A percentile compares a stretch with the other conserved stretches of the same genome.
Conservation (phyloP, 2,888 invertebrate genomes). For the Bugula neritina region DNA sequence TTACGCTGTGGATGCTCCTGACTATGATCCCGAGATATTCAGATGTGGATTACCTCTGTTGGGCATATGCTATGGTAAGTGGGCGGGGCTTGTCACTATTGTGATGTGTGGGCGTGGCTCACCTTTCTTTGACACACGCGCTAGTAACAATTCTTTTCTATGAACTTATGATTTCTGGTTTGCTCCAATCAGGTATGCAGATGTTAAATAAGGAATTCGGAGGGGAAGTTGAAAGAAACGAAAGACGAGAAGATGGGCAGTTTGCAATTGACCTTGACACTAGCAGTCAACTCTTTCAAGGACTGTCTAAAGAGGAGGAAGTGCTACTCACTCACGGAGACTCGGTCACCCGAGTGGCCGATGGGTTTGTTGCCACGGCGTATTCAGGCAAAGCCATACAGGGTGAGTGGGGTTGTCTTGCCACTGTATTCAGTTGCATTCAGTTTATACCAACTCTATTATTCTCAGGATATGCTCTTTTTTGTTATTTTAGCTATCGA, state of each 20-base stretch:
- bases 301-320: conserved; percentile 76
- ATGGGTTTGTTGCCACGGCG: conserved; percentile 78
- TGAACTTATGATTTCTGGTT: too few species aligned
- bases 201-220: conserved; percentile 97
- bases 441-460: too few species aligned
- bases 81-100: too few species aligned
- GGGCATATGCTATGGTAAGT: conserved; percentile 99
- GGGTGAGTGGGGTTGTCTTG: too few species aligned
- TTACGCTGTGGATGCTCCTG: conserved; percentile 85
- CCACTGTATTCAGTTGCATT: too few species aligned
- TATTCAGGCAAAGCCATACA: conserved; percentile 54
- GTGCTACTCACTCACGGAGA: conserved; percentile 96
- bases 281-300: conserved; percentile 83
- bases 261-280: conserved; percentile 80
- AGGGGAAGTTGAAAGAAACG: conserved; percentile 80
- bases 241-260: conserved; percentile 88
- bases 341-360: conserved; percentile 84
- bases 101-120: too few species aligned
- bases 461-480: too few species aligned
- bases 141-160: too few species aligned
- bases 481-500: conserved; percentile 65
- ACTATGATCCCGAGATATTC: conserved; percentile 92
- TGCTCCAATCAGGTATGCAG: conserved; percentile 53
- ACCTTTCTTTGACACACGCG: too few species aligned
- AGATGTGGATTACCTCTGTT: conserved; percentile 84